Percentiles rank a stretch among this genome's conserved stretches.
Conservation (phyloP, 2,888 invertebrate genomes). For the Eupeodes luniger region DNA sequence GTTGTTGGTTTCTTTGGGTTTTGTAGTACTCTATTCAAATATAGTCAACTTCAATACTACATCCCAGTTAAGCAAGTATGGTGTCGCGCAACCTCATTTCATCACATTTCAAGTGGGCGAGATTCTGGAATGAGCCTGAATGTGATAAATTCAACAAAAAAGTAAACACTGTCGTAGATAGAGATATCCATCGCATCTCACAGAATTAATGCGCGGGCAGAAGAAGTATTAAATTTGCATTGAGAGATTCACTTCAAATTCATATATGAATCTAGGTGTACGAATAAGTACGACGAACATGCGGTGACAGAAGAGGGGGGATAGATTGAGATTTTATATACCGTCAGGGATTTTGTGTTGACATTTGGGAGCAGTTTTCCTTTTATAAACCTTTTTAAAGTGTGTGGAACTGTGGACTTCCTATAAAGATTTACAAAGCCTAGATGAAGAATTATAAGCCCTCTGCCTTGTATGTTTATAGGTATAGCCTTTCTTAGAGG, state of each 20-base stretch:
- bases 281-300: too few species aligned
- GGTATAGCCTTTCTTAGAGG: background rate
- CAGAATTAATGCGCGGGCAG: constrained; percentile 58
- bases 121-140: constrained; percentile 51
- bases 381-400: background rate
- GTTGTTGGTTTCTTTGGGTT: background rate
- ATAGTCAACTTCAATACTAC: constrained; percentile 13
- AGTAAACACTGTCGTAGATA: constrained; percentile 26
- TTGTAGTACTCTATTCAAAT: constrained; percentile 1
- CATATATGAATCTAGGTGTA: background rate
- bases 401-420: background rate
- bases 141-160: constrained; percentile 57
- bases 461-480: background rate
- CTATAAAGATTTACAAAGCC: background rate
- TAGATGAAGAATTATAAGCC: constrained; percentile 3
- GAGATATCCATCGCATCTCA: constrained; percentile 65
- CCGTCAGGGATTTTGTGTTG: constrained; percentile 47
- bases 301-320: too few species aligned
- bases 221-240: constrained; percentile 50
- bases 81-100: constrained; percentile 61
- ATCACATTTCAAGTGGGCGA: constrained; percentile 56
- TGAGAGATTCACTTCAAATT: constrained; percentile 20
- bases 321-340: background rate
- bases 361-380: constrained; percentile 51
- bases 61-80: background rate